These are phyloP conservation scores for Cebus imitator DNA, from an alignment of 2,113 vertebrate species.

Conservation along the genomic window DNA sequence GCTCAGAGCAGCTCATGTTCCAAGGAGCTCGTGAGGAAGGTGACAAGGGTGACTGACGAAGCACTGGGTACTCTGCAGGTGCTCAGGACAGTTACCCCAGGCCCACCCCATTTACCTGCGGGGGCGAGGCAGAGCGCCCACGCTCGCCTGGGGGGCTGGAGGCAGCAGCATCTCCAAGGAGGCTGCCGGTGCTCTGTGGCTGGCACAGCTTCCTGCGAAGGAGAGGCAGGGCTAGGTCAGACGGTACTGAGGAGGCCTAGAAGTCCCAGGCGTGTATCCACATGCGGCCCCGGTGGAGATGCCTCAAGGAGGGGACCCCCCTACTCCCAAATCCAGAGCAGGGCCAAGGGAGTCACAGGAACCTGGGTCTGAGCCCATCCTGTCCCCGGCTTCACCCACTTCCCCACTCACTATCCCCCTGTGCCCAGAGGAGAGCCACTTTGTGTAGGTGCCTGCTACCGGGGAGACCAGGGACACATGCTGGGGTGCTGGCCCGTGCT, in stretches of 20 bases:
- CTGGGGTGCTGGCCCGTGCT: background rate
- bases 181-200: constrained; percentile 82
- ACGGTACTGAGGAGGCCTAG: background rate
- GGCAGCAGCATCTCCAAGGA: constrained; percentile 85
- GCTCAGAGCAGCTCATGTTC: background rate
- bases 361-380: background rate
- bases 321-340: background rate
- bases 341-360: background rate
- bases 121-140: constrained; percentile 86
- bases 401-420: background rate
- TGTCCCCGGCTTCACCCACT: accelerated
- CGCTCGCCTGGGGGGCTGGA: constrained; percentile 88
- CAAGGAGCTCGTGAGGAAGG: background rate
- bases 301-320: background rate
- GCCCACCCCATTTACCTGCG: constrained; percentile 85
- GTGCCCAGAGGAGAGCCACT: background rate
- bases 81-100: background rate
- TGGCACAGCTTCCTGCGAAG: constrained; percentile 90
- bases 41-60: background rate
- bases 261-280: background rate
- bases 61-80: background rate
- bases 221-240: background rate
- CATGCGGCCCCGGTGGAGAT: background rate
- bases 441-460: background rate
- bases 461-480: background rate